Conservation (phyloP, 2,113 vertebrate genomes). For the Upupa epops region DNA sequence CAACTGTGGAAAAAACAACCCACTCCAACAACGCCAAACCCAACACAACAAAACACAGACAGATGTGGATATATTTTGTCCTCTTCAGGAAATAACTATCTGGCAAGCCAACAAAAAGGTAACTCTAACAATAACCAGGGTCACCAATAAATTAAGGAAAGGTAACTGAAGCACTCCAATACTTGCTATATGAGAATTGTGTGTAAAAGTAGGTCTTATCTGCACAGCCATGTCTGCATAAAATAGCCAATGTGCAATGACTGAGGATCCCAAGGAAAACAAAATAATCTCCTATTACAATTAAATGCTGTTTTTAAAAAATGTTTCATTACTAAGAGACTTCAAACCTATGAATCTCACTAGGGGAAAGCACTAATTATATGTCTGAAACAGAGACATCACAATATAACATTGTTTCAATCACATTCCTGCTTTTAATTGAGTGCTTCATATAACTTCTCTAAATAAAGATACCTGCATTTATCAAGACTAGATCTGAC, state of each 20-base stretch:
- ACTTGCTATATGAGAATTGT: not conserved
- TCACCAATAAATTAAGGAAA: not conserved
- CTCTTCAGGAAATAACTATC: not conserved
- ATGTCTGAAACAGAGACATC: not conserved
- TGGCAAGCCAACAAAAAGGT: not conserved
- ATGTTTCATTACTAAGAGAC: not conserved
- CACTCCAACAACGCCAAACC: fast-evolving
- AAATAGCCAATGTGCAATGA: not conserved
- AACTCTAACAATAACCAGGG: not conserved
- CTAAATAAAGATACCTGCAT: not conserved
- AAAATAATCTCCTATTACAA: not conserved
- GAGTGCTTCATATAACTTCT: not conserved
- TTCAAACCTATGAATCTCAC: not conserved
- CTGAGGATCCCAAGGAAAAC: not conserved
- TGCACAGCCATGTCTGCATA: too few species aligned
- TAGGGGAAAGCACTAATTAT: not conserved
- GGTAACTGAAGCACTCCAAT: fast-evolving
- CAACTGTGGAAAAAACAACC: not conserved
- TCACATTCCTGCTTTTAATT: not conserved
- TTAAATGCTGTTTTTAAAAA: not conserved
- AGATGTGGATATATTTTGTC: not conserved
- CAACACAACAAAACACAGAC: not conserved
- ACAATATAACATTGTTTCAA: not conserved
- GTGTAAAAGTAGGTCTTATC: not conserved
- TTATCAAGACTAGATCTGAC: not conserved